Evolutionary conservation across 2,797 vertebrate species (phyloP).

Genomic region (Peromyscus nudipes): DNA sequence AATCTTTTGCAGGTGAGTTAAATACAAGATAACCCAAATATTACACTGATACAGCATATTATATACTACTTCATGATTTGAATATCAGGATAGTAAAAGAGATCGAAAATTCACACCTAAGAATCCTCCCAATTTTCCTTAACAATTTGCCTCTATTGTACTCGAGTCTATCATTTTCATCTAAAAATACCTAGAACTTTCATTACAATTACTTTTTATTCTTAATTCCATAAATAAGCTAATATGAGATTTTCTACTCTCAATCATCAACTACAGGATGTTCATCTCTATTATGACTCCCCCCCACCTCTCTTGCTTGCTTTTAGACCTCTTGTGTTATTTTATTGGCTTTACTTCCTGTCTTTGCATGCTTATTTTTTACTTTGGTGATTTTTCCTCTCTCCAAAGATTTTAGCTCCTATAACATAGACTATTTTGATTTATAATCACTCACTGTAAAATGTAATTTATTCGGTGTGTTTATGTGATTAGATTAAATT

Average conservation of each 20-base stretch:
- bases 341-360: conserved; percentile 11
- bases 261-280: not conserved
- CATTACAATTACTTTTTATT: conserved; percentile 43
- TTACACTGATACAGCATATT: not conserved
- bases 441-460: conserved; percentile 14
- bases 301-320: not conserved
- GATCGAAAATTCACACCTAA: not conserved
- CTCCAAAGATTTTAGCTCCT: conserved; percentile 1
- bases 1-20: conserved; percentile 13
- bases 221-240: conserved; percentile 35
- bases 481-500: conserved; percentile 50
- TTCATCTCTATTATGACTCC: conserved; percentile 7
- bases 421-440: conserved; percentile 22
- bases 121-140: not conserved
- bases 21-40: not conserved
- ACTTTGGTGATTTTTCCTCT: not conserved
- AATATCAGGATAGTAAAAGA: not conserved
- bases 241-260: not conserved
- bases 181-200: conserved; percentile 19
- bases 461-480: conserved; percentile 50
- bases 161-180: not conserved
- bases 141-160: conserved; percentile 28
- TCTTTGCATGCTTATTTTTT: not conserved
- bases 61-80: conserved; percentile 42
- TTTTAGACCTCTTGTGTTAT: conserved; percentile 10